These are phyloP conservation scores for Eurytoma adleriae DNA, from an alignment of 2,888 invertebrate genomes.

Conservation along the genomic window DNA sequence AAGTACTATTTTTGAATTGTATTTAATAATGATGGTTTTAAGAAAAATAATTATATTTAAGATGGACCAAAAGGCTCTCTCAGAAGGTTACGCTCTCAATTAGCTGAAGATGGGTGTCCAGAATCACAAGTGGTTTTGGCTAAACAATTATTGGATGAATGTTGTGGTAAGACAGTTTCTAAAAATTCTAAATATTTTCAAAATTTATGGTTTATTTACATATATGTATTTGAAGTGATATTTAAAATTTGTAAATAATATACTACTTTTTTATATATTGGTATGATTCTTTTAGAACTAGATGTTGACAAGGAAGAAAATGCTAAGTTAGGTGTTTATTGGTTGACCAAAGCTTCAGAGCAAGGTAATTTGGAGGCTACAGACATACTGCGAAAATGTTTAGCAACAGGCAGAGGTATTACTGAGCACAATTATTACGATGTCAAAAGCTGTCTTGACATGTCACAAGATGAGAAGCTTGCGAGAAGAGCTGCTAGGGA, in stretches of 20 bases:
- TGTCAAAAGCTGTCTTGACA: slow-evolving; percentile 87
- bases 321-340: slow-evolving; percentile 89
- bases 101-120: slow-evolving; percentile 93
- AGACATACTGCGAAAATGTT: slow-evolving; percentile 85
- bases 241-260: slow-evolving; percentile 9
- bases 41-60: slow-evolving; percentile 66
- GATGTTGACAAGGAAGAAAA: slow-evolving; percentile 86
- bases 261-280: neutral
- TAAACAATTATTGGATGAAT: slow-evolving; percentile 88
- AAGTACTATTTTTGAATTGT: neutral
- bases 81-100: slow-evolving; percentile 81
- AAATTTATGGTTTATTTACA: neutral
- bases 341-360: slow-evolving; percentile 95
- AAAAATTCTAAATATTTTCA: slow-evolving; percentile 18
- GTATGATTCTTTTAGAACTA: slow-evolving; percentile 76
- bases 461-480: slow-evolving; percentile 91
- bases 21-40: neutral
- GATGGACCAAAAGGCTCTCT: slow-evolving; percentile 83
- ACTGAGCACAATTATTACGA: slow-evolving; percentile 85
- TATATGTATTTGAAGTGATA: neutral
- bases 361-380: slow-evolving; percentile 94
- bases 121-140: slow-evolving; percentile 93
- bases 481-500: slow-evolving; percentile 92
- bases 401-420: slow-evolving; percentile 85
- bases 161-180: slow-evolving; percentile 80